These are phyloP conservation scores for Campylomormyrus numenius DNA, from an alignment of 2,113 vertebrate species.

Conservation along the genomic window DNA sequence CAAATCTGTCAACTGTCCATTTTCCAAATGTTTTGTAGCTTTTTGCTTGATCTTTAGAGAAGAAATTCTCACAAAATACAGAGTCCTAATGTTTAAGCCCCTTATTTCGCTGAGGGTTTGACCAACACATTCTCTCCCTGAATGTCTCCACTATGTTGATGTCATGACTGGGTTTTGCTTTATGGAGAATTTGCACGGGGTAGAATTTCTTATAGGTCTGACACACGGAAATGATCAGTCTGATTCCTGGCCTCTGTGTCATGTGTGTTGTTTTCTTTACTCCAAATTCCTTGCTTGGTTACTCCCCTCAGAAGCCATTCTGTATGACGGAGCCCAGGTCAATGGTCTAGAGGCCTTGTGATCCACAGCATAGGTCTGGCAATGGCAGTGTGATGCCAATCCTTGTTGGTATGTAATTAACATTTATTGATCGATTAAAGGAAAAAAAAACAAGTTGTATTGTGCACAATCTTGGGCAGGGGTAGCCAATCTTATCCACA, in stretches of 20 bases:
- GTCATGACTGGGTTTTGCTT: neutral
- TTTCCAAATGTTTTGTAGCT: neutral
- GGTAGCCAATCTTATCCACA: too few species aligned
- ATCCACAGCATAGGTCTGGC: neutral
- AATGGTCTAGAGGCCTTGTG: neutral
- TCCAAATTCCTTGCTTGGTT: neutral
- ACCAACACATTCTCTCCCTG: neutral
- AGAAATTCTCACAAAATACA: neutral
- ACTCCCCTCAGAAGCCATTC: neutral
- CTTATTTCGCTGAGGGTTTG: neutral
- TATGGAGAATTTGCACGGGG: neutral
- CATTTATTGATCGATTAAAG: neutral
- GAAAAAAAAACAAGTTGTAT: neutral
- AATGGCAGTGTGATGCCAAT: neutral
- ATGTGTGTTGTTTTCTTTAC: neutral
- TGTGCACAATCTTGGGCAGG: neutral
- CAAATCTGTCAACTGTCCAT: neutral
- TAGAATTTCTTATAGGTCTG: neutral
- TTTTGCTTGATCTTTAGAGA: neutral
- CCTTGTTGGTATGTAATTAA: neutral
- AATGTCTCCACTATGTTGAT: neutral
- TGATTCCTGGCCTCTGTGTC: neutral
- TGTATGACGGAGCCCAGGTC: neutral
- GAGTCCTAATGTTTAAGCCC: neutral
- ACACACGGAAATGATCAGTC: neutral